A percentile compares a stretch with the other conserved stretches of the same genome.
Conservation (phyloP, 2,888 invertebrate species). For the Machimus rusticus region DNA sequence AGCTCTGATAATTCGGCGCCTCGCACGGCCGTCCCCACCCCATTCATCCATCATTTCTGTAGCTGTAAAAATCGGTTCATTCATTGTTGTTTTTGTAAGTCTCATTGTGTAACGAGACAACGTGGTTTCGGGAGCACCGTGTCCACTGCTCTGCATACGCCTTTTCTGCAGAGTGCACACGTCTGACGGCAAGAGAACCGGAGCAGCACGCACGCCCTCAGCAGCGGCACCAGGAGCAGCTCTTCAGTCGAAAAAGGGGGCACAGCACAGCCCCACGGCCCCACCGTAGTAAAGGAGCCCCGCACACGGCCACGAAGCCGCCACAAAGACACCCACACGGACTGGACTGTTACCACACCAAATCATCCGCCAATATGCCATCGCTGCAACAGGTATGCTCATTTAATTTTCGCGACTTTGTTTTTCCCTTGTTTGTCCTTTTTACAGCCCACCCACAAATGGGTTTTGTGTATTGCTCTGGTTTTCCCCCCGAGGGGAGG, state of each 20-base stretch:
- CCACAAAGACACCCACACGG: not conserved
- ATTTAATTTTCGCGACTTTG: slow-evolving; percentile 46
- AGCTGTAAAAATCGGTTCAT: slow-evolving; percentile 17
- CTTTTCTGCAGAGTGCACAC: slow-evolving; percentile 21
- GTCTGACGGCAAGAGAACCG: not conserved
- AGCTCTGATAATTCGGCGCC: slow-evolving; percentile 7
- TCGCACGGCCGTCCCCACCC: slow-evolving; percentile 17
- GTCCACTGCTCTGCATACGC: not conserved
- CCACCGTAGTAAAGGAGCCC: not conserved
- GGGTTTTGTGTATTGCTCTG: not conserved
- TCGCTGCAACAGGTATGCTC: slow-evolving; percentile 62
- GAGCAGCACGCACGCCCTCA: slow-evolving; percentile 8
- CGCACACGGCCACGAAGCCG: not conserved
- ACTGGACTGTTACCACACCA: slow-evolving; percentile 18
- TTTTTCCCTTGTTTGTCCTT: slow-evolving; percentile 34
- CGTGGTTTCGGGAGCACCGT: slow-evolving; percentile 42
- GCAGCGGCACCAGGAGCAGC: not conserved
- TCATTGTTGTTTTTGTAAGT: slow-evolving; percentile 43
- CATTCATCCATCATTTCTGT: slow-evolving; percentile 1
- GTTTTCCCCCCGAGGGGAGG: not conserved
- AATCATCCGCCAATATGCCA: slow-evolving; percentile 58
- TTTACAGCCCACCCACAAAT: slow-evolving; percentile 8
- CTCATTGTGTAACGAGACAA: slow-evolving; percentile 47
- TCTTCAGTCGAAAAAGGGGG: not conserved
- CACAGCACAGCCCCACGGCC: not conserved